A percentile compares a stretch with the other conserved stretches of the same genome.
phyloP scores from a whole-genome alignment of 1,140 invertebrate species.

The Drosophila rhopaloa region DNA sequence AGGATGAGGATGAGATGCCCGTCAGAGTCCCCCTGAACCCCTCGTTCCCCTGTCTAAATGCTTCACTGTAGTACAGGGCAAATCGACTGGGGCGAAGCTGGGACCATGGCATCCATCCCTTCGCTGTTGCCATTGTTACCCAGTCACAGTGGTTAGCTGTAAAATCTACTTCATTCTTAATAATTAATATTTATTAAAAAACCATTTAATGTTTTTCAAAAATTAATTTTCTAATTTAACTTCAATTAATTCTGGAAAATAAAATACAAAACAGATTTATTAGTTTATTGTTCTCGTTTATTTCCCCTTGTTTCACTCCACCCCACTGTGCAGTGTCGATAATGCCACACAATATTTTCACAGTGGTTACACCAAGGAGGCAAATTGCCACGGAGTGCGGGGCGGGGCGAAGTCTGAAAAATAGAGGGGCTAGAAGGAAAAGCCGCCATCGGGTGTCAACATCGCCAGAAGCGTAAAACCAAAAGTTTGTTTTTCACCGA shows the following conservation, averaged over 20 bases:
- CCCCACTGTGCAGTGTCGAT: slow-evolving; percentile 52
- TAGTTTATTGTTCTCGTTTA: background rate
- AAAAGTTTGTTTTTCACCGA: slow-evolving; percentile 56
- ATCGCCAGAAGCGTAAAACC: slow-evolving; percentile 54
- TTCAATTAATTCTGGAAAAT: too few species aligned
- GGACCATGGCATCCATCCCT: slow-evolving; percentile 29
- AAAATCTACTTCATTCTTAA: background rate
- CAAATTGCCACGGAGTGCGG: slow-evolving; percentile 21
- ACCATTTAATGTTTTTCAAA: too few species aligned
- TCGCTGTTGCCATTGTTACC: slow-evolving; percentile 69
- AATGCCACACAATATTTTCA: slow-evolving; percentile 75
- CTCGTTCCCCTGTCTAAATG: background rate
- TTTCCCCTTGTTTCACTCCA: background rate
- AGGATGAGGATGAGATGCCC: slow-evolving; percentile 38
- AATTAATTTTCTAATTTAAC: too few species aligned
- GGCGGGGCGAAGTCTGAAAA: slow-evolving; percentile 4
- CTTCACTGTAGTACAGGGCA: slow-evolving; percentile 22
- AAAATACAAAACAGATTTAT: background rate
- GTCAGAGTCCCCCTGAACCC: background rate
- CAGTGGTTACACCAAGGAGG: slow-evolving; percentile 71
- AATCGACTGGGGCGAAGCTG: slow-evolving; percentile 13
- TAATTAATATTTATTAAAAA: too few species aligned
- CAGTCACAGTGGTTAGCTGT: slow-evolving; percentile 8
- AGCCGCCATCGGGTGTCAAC: slow-evolving; percentile 74
- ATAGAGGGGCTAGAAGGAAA: slow-evolving; percentile 9